Conservation (phyloP, 2,888 invertebrate genomes). For the Dynastes maya region DNA sequence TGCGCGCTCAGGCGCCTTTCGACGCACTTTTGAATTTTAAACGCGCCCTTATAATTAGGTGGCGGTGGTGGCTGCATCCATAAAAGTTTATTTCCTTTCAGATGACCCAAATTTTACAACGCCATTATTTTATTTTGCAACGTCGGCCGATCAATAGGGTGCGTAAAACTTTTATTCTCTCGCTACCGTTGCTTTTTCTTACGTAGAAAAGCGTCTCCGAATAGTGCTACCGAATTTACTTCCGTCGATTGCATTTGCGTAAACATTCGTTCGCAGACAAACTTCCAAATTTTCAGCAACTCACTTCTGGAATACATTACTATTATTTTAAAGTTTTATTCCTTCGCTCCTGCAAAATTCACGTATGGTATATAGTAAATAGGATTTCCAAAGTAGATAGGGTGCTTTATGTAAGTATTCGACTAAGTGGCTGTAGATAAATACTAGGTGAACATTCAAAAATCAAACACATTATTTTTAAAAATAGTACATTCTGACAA, state of each 20-base stretch:
- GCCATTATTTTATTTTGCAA: constrained; percentile 46
- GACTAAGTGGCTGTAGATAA: no score
- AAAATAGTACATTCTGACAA: no score
- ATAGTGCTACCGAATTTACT: constrained; percentile 10
- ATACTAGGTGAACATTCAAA: no score
- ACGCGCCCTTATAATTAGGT: constrained; percentile 46
- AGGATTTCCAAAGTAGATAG: not conserved
- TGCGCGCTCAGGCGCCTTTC: constrained; percentile 30
- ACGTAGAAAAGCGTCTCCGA: not conserved
- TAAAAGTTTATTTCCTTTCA: constrained; percentile 46
- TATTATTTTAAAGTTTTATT: not conserved
- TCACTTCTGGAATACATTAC: constrained; percentile 13
- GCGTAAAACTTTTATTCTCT: constrained; percentile 46
- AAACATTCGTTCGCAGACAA: constrained; percentile 10
- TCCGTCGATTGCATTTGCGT: constrained; percentile 27
- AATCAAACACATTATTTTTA: no score
- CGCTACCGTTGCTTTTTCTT: constrained; percentile 30
- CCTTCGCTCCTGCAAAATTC: not conserved
- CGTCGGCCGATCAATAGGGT: constrained; percentile 44
- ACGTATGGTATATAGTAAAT: not conserved
- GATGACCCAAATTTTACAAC: constrained; percentile 46
- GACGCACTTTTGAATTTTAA: constrained; percentile 48
- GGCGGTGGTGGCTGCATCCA: constrained; percentile 42
- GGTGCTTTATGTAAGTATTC: no score
- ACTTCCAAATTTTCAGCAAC: constrained; percentile 22